phyloP scores from a whole-genome alignment of 2,888 invertebrate species.

The Craniophora ligustri region DNA sequence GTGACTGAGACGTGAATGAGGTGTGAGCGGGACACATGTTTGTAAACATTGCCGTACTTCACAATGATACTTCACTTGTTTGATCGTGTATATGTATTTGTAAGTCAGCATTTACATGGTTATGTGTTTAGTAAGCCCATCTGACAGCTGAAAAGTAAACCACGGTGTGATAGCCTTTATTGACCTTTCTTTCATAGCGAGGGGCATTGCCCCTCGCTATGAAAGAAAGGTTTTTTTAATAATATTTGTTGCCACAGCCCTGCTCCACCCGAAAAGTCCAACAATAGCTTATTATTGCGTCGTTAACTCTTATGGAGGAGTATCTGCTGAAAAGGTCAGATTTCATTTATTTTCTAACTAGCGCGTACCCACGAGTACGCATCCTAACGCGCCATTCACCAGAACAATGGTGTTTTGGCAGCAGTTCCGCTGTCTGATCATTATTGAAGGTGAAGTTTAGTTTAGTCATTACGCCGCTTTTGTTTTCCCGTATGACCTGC shows the following conservation, averaged over 20 bases:
- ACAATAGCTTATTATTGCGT: no score
- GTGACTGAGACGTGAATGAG: conserved; percentile 20
- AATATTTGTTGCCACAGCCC: no score
- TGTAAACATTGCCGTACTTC: conserved; percentile 17
- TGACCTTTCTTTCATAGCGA: no score
- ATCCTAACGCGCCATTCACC: conserved; percentile 4
- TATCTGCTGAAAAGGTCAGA: no score
- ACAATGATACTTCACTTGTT: conserved; percentile 25
- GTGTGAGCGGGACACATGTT: conserved; percentile 5
- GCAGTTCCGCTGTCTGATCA: conserved; percentile 13
- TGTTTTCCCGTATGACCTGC: conserved; percentile 30
- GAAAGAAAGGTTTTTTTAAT: no score
- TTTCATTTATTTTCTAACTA: background rate
- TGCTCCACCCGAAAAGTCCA: no score
- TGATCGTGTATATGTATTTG: background rate
- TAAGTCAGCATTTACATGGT: background rate
- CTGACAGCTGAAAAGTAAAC: no score
- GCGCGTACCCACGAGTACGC: background rate
- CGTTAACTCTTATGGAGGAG: no score
- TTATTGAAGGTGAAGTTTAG: conserved; percentile 1
- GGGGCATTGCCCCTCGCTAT: no score
- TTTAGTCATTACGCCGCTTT: conserved; percentile 26
- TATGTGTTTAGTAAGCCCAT: no score
- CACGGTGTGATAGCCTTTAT: no score
- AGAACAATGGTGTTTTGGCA: conserved; percentile 39